These are phyloP conservation scores for Calycopis cecrops DNA, from an alignment of 1,140 invertebrate species.

Conservation along the genomic window DNA sequence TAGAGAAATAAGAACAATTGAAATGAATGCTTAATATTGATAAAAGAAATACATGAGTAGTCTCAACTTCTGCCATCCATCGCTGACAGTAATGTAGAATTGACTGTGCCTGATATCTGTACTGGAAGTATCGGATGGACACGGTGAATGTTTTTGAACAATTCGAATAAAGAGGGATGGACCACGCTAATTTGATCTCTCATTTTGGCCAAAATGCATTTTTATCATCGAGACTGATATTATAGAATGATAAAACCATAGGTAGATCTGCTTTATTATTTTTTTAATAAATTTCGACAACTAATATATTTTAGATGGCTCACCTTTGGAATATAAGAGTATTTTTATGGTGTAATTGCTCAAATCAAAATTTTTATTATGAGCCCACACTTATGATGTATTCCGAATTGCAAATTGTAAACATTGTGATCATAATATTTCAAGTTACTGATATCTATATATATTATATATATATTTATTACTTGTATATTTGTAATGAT, in stretches of 20 bases:
- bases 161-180: slow-evolving; percentile 50
- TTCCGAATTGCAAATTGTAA: slow-evolving; percentile 62
- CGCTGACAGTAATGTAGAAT: background rate
- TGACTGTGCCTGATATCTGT: slow-evolving; percentile 39
- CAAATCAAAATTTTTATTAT: slow-evolving; percentile 67
- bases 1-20: no score
- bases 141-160: slow-evolving; percentile 34
- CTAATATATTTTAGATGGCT: slow-evolving; percentile 68
- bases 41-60: no score
- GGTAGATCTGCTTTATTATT: slow-evolving; percentile 71
- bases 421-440: slow-evolving; percentile 60
- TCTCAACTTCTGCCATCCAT: no score
- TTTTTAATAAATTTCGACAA: slow-evolving; percentile 63
- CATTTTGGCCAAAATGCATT: slow-evolving; percentile 71
- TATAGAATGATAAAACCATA: slow-evolving; percentile 67
- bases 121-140: slow-evolving; percentile 47
- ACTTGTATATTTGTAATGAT: slow-evolving; percentile 45
- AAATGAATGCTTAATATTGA: no score
- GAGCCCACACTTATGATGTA: slow-evolving; percentile 63
- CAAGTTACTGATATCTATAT: slow-evolving; percentile 57
- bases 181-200: slow-evolving; percentile 62
- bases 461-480: slow-evolving; percentile 34
- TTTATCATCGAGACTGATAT: slow-evolving; percentile 72
- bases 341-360: slow-evolving; percentile 66
- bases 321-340: slow-evolving; percentile 65